Percentiles rank a stretch among this genome's conserved stretches.
Evolutionary conservation across 1,140 invertebrate species (phyloP).

Genomic region (Daktulosphaira vitifoliae): DNA sequence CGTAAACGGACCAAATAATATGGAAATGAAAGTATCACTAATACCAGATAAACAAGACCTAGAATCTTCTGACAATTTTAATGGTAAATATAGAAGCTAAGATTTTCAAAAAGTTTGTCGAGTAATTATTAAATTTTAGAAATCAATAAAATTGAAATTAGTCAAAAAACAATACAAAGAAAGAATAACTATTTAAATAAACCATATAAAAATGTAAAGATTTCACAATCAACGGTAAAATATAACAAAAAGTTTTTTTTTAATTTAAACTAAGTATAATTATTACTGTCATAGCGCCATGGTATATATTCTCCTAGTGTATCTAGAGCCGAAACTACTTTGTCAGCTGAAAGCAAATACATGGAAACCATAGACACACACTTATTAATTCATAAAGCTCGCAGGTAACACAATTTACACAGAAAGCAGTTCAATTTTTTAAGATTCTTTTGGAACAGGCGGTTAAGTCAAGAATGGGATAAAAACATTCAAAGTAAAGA

Average conservation of each 20-base stretch:
- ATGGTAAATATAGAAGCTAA: conserved; percentile 1
- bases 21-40: conserved; percentile 25
- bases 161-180: background rate
- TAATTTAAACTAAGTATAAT: no score
- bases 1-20: conserved; percentile 23
- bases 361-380: conserved; percentile 23
- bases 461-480: conserved; percentile 23
- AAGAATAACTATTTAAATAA: background rate
- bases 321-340: background rate
- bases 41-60: conserved; percentile 1
- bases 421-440: background rate
- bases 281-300: background rate
- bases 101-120: background rate
- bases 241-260: background rate
- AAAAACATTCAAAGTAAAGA: background rate
- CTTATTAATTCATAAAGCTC: conserved; percentile 17
- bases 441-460: background rate
- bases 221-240: conserved; percentile 26
- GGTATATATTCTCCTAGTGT: conserved; percentile 4
- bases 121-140: conserved; percentile 8
- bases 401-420: background rate
- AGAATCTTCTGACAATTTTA: background rate
- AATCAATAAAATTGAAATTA: background rate
- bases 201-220: conserved; percentile 6
- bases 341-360: conserved; percentile 28